Evolutionary conservation across 2,888 invertebrate genomes (phyloP).

Genomic region (Plemyria rubiginata): DNA sequence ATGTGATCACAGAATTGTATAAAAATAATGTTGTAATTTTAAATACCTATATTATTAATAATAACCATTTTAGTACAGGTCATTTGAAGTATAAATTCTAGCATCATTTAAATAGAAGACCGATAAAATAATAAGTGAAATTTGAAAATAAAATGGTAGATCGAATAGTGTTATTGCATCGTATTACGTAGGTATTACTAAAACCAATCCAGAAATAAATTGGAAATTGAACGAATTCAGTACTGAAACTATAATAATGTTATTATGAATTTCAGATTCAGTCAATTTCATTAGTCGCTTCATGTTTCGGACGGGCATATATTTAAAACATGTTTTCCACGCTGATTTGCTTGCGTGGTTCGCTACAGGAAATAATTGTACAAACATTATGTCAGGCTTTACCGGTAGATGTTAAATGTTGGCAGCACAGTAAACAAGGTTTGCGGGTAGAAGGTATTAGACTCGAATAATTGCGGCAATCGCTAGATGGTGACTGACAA

Average conservation of each 20-base stretch:
- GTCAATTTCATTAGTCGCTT: slow-evolving; percentile 8
- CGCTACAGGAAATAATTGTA: slow-evolving; percentile 19
- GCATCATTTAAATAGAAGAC: slow-evolving; percentile 1
- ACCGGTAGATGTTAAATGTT: slow-evolving; percentile 46
- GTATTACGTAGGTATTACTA: slow-evolving; percentile 7
- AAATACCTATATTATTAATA: too few relatives aligned
- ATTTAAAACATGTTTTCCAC: not conserved
- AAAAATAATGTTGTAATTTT: too few relatives aligned
- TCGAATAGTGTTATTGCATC: slow-evolving; percentile 5
- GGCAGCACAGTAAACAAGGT: slow-evolving; percentile 48
- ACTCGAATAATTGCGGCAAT: slow-evolving; percentile 67
- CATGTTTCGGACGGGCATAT: not conserved
- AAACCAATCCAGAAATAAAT: slow-evolving; percentile 11
- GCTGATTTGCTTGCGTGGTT: too few relatives aligned
- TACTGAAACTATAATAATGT: slow-evolving; percentile 1
- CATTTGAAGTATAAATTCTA: not conserved
- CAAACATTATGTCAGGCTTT: slow-evolving; percentile 38
- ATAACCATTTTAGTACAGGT: too few relatives aligned
- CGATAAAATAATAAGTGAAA: not conserved
- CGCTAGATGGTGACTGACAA: slow-evolving; percentile 64
- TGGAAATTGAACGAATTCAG: slow-evolving; percentile 11
- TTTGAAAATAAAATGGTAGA: slow-evolving; percentile 2
- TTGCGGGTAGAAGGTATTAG: slow-evolving; percentile 56
- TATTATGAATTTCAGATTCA: slow-evolving; percentile 3
- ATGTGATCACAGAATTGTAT: not conserved